Conservation (phyloP, 2,888 invertebrate species). For the Thecocarcelia acutangulata region DNA sequence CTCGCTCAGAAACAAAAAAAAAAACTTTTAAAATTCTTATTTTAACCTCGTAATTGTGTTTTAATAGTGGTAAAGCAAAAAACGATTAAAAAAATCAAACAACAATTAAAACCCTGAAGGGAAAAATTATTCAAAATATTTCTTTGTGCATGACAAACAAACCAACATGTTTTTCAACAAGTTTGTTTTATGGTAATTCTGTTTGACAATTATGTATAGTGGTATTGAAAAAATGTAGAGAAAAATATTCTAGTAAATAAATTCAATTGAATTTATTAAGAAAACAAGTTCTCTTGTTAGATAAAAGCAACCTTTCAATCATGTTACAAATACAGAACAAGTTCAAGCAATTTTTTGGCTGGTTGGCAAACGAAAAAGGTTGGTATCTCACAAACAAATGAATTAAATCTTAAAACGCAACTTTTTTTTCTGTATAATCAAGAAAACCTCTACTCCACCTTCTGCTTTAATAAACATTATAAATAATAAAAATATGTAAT, state of each 20-base stretch:
- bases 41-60: constrained; percentile 41
- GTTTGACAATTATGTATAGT: constrained; percentile 1
- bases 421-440: background rate
- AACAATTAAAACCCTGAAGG: constrained; percentile 22
- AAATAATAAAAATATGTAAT: background rate
- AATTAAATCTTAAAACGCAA: background rate
- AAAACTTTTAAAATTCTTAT: no score
- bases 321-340: background rate
- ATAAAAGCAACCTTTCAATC: constrained; percentile 7
- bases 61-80: constrained; percentile 14
- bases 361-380: background rate
- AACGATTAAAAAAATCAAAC: constrained; percentile 1
- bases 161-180: background rate
- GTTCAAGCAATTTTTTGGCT: background rate
- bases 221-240: constrained; percentile 7
- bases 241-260: background rate
- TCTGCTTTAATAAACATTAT: no score
- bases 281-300: constrained; percentile 1
- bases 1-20: no score
- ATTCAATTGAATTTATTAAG: constrained; percentile 19
- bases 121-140: constrained; percentile 13
- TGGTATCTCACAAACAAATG: background rate
- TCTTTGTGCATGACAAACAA: background rate
- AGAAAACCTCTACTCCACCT: background rate
- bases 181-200: constrained; percentile 23